A percentile compares a stretch with the other conserved stretches of the same genome.
Conservation (phyloP, 2,113 vertebrate species). For the Miniopterus natalensis region DNA sequence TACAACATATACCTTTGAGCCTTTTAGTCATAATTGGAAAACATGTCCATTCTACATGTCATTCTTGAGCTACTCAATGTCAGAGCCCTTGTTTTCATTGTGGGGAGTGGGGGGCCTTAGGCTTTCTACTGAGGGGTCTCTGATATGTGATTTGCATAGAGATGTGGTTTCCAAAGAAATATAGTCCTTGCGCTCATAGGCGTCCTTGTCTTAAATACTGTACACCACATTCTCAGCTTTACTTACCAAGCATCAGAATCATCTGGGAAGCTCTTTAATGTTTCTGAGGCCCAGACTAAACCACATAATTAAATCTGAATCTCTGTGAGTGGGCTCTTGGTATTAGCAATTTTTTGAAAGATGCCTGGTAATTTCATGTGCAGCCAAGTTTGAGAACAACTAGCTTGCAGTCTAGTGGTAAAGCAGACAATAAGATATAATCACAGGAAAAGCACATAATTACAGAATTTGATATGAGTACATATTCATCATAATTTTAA, state of each 20-base stretch:
- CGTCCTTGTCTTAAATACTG: neutral
- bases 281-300: neutral
- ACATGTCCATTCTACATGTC: neutral
- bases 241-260: neutral
- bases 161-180: rapidly evolving
- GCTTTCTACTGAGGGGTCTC: neutral
- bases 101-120: too few relatives aligned
- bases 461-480: neutral
- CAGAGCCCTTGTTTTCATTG: neutral
- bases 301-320: neutral
- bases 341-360: neutral
- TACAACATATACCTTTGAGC: neutral
- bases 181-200: neutral
- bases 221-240: neutral
- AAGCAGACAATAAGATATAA: neutral
- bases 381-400: neutral
- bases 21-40: neutral
- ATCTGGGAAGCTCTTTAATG: neutral
- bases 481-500: too few relatives aligned
- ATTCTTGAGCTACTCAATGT: neutral
- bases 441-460: neutral
- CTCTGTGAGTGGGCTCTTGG: neutral
- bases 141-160: neutral
- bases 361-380: neutral
- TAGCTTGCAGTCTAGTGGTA: neutral